Conservation (phyloP, 2,797 vertebrate species). For the Nannoperca obscura region DNA sequence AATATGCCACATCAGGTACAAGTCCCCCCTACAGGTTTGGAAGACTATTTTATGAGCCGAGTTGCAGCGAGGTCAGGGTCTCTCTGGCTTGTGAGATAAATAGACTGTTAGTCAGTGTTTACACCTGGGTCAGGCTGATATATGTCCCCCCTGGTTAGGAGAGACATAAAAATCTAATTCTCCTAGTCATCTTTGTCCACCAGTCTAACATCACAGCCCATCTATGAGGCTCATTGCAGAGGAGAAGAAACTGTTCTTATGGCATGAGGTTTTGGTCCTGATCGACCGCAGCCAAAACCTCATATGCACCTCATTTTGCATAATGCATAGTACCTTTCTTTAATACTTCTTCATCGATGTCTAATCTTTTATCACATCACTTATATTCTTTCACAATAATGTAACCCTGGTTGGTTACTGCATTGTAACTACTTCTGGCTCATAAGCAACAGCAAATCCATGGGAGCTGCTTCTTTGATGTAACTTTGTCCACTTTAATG, state of each 20-base stretch:
- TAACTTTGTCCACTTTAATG: neutral
- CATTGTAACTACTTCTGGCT: neutral
- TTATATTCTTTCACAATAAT: neutral
- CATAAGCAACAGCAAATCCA: neutral
- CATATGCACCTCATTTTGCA: neutral
- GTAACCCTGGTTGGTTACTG: neutral
- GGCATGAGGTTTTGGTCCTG: no score
- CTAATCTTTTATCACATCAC: neutral
- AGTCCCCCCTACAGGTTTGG: constrained; percentile 45
- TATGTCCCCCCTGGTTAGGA: constrained; percentile 42
- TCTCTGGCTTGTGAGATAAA: constrained; percentile 60
- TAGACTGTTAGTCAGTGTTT: constrained; percentile 66
- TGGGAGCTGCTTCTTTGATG: neutral
- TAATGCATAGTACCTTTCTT: neutral
- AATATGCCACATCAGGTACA: constrained; percentile 49
- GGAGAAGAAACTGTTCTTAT: no score
- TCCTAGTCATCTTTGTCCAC: constrained; percentile 42
- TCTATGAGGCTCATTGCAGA: neutral
- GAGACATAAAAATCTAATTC: constrained; percentile 58
- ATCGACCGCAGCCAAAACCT: no score
- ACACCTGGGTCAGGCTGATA: constrained; percentile 58
- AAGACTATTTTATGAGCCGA: constrained; percentile 58
- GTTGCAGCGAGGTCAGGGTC: constrained; percentile 51
- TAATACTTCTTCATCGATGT: neutral
- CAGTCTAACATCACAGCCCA: constrained; percentile 42